phyloP scores from a whole-genome alignment of 2,888 invertebrate genomes.

The Tineola bisselliella region DNA sequence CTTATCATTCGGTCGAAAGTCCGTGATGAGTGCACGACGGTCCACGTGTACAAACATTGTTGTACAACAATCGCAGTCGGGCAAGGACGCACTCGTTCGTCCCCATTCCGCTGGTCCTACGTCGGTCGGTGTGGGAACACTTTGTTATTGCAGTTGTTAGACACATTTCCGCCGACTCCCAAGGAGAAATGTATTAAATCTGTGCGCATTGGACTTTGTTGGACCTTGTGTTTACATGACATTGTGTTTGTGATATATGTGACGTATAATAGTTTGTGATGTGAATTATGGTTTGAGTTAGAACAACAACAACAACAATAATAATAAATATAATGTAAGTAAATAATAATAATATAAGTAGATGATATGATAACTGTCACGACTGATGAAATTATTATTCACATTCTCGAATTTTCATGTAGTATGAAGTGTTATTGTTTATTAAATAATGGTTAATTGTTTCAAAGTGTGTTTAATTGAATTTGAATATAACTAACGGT shows the following conservation, averaged over 20 bases:
- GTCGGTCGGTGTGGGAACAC: constrained; percentile 15
- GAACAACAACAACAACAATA: too few relatives aligned
- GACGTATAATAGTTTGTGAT: neutral
- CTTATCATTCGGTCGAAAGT: constrained; percentile 21
- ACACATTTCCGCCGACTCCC: neutral
- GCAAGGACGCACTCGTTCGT: constrained; percentile 47
- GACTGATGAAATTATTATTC: too few relatives aligned
- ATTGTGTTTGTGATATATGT: neutral
- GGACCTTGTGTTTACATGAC: neutral
- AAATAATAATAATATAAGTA: neutral
- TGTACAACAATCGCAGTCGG: constrained; percentile 62
- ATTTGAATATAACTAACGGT: neutral
- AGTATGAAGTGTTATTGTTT: too few relatives aligned
- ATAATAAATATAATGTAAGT: too few relatives aligned
- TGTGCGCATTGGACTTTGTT: neutral
- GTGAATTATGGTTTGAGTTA: too few relatives aligned
- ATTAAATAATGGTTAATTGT: too few relatives aligned
- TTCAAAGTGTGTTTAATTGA: neutral
- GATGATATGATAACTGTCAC: neutral
- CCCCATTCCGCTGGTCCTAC: constrained; percentile 25
- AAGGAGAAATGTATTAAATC: constrained; percentile 10
- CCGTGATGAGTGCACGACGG: constrained; percentile 37
- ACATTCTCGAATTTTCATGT: too few relatives aligned
- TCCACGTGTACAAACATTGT: constrained; percentile 65
- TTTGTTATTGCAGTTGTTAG: neutral